Conservation (phyloP, 1,140 invertebrate genomes). For the Drosophila truncata region DNA sequence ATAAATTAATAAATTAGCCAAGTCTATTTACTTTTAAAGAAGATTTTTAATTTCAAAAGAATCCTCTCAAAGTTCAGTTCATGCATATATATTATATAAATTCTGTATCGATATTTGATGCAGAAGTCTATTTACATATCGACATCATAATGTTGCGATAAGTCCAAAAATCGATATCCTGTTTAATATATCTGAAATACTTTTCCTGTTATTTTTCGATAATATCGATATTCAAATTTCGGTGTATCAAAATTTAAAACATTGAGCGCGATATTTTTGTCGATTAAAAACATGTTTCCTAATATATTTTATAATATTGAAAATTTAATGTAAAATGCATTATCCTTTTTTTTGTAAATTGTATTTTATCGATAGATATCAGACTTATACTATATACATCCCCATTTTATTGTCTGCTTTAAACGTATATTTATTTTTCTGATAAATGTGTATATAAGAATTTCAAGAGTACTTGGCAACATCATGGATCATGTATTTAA, state of each 20-base stretch:
- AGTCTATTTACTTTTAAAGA: conserved; percentile 1
- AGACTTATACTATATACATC: not conserved
- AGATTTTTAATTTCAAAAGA: not conserved
- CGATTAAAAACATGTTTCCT: not conserved
- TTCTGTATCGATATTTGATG: too few relatives aligned
- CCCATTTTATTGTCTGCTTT: not conserved
- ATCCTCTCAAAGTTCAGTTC: conserved; percentile 1
- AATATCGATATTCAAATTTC: not conserved
- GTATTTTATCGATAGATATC: not conserved
- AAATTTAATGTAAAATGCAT: not conserved
- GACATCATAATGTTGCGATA: too few relatives aligned
- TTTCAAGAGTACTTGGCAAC: not conserved
- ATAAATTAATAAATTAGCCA: conserved; percentile 14
- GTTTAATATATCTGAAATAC: not conserved
- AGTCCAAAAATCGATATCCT: not conserved
- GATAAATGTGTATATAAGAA: conserved; percentile 12
- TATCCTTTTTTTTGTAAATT: too few relatives aligned
- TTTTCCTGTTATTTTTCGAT: not conserved
- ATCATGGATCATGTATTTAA: not conserved
- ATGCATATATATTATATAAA: too few relatives aligned
- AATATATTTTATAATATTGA: not conserved
- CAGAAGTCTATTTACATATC: too few relatives aligned
- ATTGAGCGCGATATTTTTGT: not conserved
- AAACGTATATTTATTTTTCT: conserved; percentile 11
- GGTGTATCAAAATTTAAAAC: not conserved